Evolutionary conservation across 1,140 invertebrate genomes (phyloP), one percentile per base, ranked within the genome.

Genomic region (Palaemon carinicauda): DNA sequence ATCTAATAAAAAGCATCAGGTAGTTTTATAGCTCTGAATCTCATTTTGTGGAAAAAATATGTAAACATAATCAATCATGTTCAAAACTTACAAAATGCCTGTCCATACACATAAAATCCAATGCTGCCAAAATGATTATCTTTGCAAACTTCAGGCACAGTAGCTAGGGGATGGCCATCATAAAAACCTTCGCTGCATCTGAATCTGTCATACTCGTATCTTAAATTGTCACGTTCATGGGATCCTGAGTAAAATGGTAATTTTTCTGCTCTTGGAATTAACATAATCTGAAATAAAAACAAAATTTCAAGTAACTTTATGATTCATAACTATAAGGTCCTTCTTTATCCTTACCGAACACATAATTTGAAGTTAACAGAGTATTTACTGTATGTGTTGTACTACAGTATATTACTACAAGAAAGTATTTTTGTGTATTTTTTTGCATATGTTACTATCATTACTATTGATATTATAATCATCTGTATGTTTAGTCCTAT

Each of bases 201-300:
- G 90, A 95, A 95, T 56, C 94, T 92, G 87, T 96, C 94, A 92
- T 96, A 99, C 90, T 98, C 95, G 74, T 95, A 93, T 75, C 93
- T 92, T 33, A 94, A 92, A 21, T 93, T 90, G 90, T 95, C 94
- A 89, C 91, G 91, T 3, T 93, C 92, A 5, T 92, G 90, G 27
- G 90, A 91, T 24, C 94, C 95, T 80, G 93, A 92, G 91, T 98
- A 98, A 90, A 98, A 96, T 33, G 96, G 95, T 80, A 98, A 94
- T 41, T 93, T 93, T 80, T 98, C 95, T 82, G 97, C 94, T 87
- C 94, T 94, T 0, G 98, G 98, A 86, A 97, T 94, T 7, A 98
- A 91, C 12, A 95, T 94, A 90, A 98, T 94, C 93, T 96, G 89
- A 80, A 79, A 82, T 54, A n/a, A n/a, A n/a, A n/a, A 60, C 41